These are phyloP conservation scores for Phataginus tetradactyla DNA, from an alignment of 2,797 vertebrate genomes.

Conservation along the genomic window DNA sequence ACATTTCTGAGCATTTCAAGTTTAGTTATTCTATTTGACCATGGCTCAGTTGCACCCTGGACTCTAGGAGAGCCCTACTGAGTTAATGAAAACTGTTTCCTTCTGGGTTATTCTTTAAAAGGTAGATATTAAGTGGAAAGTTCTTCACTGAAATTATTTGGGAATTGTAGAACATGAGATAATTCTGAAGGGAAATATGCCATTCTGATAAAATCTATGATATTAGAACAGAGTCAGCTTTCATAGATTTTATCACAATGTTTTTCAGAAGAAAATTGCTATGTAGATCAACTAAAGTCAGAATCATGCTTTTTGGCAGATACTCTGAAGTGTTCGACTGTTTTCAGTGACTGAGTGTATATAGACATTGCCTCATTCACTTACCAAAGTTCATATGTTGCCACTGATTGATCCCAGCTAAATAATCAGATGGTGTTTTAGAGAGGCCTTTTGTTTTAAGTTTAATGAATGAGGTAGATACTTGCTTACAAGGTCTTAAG, in stretches of 20 bases:
- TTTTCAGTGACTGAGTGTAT: not conserved
- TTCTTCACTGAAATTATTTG: slow-evolving; percentile 10
- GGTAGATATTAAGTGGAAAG: not conserved
- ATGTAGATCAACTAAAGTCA: not conserved
- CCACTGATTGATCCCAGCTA: not conserved
- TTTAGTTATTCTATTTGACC: not conserved
- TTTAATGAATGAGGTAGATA: not conserved
- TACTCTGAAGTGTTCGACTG: not conserved
- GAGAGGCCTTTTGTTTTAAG: not conserved
- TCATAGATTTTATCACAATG: not conserved
- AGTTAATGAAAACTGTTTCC: not conserved
- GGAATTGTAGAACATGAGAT: slow-evolving; percentile 30
- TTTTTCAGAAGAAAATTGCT: slow-evolving; percentile 8
- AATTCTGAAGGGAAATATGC: not conserved
- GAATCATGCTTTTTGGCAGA: not conserved
- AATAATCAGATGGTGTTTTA: not conserved
- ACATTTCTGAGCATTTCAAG: not conserved
- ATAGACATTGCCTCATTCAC: not conserved
- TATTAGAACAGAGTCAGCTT: not conserved
- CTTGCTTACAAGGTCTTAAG: not conserved
- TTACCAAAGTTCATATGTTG: not conserved
- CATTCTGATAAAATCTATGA: slow-evolving; percentile 20
- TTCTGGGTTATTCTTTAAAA: slow-evolving; percentile 14
- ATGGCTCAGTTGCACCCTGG: too few relatives aligned
- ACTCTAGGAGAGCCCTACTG: not conserved